A percentile compares a stretch with the other conserved stretches of the same genome.
These are phyloP conservation scores for Drosophila rufa DNA, from an alignment of 1,140 invertebrate genomes.

Conservation along the genomic window DNA sequence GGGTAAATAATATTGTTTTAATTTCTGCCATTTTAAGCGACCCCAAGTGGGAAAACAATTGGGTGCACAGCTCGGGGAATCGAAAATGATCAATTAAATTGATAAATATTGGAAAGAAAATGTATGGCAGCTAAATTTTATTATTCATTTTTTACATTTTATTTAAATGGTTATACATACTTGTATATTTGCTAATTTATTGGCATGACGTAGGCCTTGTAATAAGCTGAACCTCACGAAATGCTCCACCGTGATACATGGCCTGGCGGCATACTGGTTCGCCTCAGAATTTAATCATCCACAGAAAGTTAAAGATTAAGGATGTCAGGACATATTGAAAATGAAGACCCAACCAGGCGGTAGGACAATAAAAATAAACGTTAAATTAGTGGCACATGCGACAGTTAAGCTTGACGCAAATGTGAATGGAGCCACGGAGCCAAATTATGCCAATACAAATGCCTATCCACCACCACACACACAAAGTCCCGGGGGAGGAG, in stretches of 20 bases:
- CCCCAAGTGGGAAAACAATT: slow-evolving; percentile 1
- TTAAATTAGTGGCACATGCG: slow-evolving; percentile 74
- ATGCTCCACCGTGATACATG: not conserved
- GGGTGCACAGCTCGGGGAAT: not conserved
- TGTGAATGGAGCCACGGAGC: slow-evolving; percentile 45
- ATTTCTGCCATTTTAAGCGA: slow-evolving; percentile 3
- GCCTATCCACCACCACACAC: not conserved
- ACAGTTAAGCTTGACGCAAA: slow-evolving; percentile 49
- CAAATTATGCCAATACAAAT: slow-evolving; percentile 65
- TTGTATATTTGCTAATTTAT: too few species aligned
- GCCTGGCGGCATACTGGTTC: too few species aligned
- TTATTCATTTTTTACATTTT: too few species aligned
- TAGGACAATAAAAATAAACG: slow-evolving; percentile 68
- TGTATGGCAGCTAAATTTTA: too few species aligned
- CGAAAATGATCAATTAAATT: not conserved
- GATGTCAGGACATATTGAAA: slow-evolving; percentile 20
- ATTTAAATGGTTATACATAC: too few species aligned
- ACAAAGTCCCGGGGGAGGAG: not conserved
- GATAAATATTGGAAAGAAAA: not conserved
- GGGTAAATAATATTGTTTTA: not conserved
- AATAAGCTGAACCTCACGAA: not conserved
- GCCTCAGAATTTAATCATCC: not conserved
- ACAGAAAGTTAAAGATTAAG: slow-evolving; percentile 7
- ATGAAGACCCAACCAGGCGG: slow-evolving; percentile 49
- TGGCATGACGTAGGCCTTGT: not conserved